Evolutionary conservation across 2,113 vertebrate genomes (phyloP), one percentile per base, ranked within the genome.

Genomic region (Saguinus imperator): DNA sequence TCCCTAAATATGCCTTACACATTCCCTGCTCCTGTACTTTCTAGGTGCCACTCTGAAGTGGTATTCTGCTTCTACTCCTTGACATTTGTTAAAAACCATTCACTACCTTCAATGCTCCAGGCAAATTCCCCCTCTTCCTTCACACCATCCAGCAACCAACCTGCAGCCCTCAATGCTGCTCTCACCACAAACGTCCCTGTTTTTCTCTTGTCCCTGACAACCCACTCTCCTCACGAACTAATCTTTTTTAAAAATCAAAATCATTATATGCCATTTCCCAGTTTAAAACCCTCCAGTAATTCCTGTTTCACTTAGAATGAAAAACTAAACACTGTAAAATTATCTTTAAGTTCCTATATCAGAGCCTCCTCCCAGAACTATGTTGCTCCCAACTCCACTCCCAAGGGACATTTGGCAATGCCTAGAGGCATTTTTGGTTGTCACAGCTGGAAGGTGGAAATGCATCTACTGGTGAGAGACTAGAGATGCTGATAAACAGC

Each of bases 381-480:
- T 76, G 86, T 75, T 57, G 3, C 5, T 20, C 10, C 5, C 4
- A 4, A 16, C 13, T 10, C 16, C 0, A 0, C 7, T 6, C 0
- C 21, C 8, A 40, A 68, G 66, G 13, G 21, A 21, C 23, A 14
- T 4, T 25, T 40, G 10, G 16, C 50, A 40, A 61, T 50, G 2
- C 77, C 72, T 89, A 29, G 25, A 89, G 87, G 89, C 11, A 23
- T 32, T 70, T 86, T 18, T 45, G 37, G 55, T 57, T 58, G 16
- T 50, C 3, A 50, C 14, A 40, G n/a, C 43, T 84, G 29, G 32
- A 35, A 12, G n/a, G 35, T 80, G 1, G 0, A 20, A 84, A 20
- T 68, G 32, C 16, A 45, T 37, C 52, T 8, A 55, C 11, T 32
- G 2, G 6, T 17, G 10, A 87, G 43, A 90, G 17, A 17, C 29